phyloP scores from a whole-genome alignment of 2,888 invertebrate genomes.

The Xylota segnis region DNA sequence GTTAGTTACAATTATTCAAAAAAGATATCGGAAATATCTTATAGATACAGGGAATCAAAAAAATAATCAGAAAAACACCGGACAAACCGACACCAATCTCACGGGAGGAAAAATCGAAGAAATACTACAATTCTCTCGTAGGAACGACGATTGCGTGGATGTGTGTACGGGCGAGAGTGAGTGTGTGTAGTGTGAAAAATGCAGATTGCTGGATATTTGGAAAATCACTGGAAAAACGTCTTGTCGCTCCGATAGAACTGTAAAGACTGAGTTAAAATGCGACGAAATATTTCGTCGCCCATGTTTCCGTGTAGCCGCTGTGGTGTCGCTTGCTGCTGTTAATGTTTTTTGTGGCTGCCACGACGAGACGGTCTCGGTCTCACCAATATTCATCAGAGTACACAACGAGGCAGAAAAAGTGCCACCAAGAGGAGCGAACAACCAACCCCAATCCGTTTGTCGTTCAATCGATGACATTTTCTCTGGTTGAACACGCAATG shows the following conservation, averaged over 20 bases:
- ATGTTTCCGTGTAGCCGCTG: slow-evolving; percentile 38
- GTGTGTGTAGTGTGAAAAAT: slow-evolving; percentile 28
- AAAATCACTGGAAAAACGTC: slow-evolving; percentile 79
- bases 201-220: slow-evolving; percentile 46
- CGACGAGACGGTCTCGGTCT: slow-evolving; percentile 17
- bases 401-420: slow-evolving; percentile 14
- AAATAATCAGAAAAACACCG: slow-evolving; percentile 33
- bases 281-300: slow-evolving; percentile 62
- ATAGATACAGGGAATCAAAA: not conserved
- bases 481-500: slow-evolving; percentile 40
- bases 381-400: slow-evolving; percentile 13
- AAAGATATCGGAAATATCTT: slow-evolving; percentile 28
- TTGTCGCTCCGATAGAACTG: slow-evolving; percentile 82
- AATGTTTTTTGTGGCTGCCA: slow-evolving; percentile 28
- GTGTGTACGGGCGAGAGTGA: slow-evolving; percentile 4
- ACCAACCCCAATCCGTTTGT: slow-evolving; percentile 52
- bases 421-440: slow-evolving; percentile 26
- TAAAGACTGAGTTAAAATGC: slow-evolving; percentile 79
- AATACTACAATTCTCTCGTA: slow-evolving; percentile 33
- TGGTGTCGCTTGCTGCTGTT: slow-evolving; percentile 37
- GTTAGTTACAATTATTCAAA: not conserved
- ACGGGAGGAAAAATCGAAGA: slow-evolving; percentile 63
- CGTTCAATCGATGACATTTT: slow-evolving; percentile 37
- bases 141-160: slow-evolving; percentile 11
- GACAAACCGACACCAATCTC: slow-evolving; percentile 51